Evolutionary conservation across 1,140 invertebrate species (phyloP).

Genomic region (Ectropis grisescens): DNA sequence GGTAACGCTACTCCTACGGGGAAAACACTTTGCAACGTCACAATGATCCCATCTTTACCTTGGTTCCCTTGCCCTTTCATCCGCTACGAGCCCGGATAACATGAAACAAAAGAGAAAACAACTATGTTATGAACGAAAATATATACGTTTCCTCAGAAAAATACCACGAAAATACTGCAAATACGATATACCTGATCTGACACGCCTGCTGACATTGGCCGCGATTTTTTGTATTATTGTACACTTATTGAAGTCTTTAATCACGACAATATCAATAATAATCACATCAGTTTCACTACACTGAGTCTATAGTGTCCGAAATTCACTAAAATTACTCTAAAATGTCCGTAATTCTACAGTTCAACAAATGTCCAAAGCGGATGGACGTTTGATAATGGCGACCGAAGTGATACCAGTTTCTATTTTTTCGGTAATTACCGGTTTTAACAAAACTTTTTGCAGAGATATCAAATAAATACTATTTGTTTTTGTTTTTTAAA

Average conservation of each 20-base stretch:
- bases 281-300: slow-evolving; percentile 63
- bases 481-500: no score
- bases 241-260: slow-evolving; percentile 51
- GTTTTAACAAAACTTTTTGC: no score
- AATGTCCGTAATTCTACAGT: slow-evolving; percentile 51
- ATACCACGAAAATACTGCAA: slow-evolving; percentile 34
- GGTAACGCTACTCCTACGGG: slow-evolving; percentile 41
- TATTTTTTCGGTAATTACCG: slow-evolving; percentile 6
- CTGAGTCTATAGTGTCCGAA: slow-evolving; percentile 43
- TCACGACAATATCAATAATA: slow-evolving; percentile 41
- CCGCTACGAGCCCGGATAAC: slow-evolving; percentile 75
- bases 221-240: slow-evolving; percentile 58
- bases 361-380: slow-evolving; percentile 46
- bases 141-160: slow-evolving; percentile 10
- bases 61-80: slow-evolving; percentile 92
- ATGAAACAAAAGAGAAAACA: slow-evolving; percentile 67
- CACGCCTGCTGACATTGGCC: slow-evolving; percentile 80
- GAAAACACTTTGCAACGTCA: slow-evolving; percentile 65
- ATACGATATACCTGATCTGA: slow-evolving; percentile 75
- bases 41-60: slow-evolving; percentile 71
- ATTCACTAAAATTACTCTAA: slow-evolving; percentile 45
- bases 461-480: no score
- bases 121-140: slow-evolving; percentile 17
- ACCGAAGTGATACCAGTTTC: slow-evolving; percentile 23
- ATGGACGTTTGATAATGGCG: slow-evolving; percentile 48